Evolutionary conservation across 2,888 invertebrate genomes (phyloP).

Genomic region (Heteromyza rotundicornis): DNA sequence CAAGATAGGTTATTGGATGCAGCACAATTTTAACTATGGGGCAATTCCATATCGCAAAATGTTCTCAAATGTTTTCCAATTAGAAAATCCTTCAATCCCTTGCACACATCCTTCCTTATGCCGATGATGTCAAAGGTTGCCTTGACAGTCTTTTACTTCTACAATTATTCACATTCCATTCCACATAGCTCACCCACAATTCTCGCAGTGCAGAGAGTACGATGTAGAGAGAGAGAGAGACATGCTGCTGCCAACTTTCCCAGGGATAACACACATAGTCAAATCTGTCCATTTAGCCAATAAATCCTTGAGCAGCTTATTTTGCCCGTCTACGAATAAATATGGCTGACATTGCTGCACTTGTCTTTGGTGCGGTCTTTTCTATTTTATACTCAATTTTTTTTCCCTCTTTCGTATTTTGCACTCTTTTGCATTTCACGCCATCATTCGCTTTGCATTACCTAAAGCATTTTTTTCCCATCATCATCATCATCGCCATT

Average conservation of each 20-base stretch:
- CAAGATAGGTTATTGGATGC: too few relatives aligned
- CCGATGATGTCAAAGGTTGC: too few relatives aligned
- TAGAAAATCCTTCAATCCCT: too few relatives aligned
- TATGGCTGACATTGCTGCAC: conserved; percentile 37
- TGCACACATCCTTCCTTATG: too few relatives aligned
- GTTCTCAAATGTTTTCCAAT: too few relatives aligned
- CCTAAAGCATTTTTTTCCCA: neutral
- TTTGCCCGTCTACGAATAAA: conserved; percentile 54
- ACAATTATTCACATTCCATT: too few relatives aligned
- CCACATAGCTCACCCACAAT: too few relatives aligned
- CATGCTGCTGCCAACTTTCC: neutral
- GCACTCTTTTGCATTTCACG: neutral
- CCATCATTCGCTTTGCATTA: conserved; percentile 7
- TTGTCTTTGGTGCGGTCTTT: neutral
- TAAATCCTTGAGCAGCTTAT: conserved; percentile 62
- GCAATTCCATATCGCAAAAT: too few relatives aligned
- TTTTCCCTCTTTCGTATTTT: neutral
- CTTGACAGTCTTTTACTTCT: too few relatives aligned
- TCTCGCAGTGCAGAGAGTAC: too few relatives aligned
- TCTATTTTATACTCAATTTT: neutral
- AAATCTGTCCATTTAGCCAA: conserved; percentile 62
- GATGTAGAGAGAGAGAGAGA: too few relatives aligned
- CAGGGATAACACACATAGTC: conserved; percentile 47
- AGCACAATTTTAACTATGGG: too few relatives aligned
- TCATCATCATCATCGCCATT: neutral